A percentile compares a stretch with the other conserved stretches of the same genome.
Conservation (phyloP, 2,113 vertebrate species). For the Pluvialis apricaria region DNA sequence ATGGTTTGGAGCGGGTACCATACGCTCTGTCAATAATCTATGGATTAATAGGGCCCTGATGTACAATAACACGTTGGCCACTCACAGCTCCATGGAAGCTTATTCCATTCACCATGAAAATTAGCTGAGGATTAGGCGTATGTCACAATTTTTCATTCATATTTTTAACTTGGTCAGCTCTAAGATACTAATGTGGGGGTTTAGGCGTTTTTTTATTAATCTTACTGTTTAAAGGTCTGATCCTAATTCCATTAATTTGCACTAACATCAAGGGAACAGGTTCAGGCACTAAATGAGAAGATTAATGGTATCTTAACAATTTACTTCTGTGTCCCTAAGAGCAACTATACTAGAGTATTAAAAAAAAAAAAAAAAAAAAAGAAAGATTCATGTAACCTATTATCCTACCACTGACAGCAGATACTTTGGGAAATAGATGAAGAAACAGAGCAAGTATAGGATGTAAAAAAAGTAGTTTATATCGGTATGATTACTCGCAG, state of each 20-base stretch:
- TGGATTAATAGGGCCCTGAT: neutral
- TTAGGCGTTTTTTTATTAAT: neutral
- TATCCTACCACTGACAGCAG: neutral
- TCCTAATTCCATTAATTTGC: neutral
- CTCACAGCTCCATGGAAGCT: neutral
- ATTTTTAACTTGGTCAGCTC: constrained; percentile 5
- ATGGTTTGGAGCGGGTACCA: neutral
- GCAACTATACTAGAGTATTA: neutral
- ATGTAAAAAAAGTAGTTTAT: neutral
- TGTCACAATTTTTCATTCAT: neutral
- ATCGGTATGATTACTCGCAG: neutral
- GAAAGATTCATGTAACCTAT: neutral
- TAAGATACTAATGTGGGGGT: neutral
- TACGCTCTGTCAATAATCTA: constrained; percentile 10
- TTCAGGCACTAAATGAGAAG: neutral
- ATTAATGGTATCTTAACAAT: neutral
- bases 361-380: neutral
- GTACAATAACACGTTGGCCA: neutral
- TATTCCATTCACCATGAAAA: neutral
- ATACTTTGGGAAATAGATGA: neutral
- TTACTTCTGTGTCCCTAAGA: neutral
- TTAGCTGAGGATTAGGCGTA: neutral
- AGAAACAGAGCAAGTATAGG: neutral
- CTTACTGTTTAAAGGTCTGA: neutral
- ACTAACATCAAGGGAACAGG: neutral